A percentile compares a stretch with the other conserved stretches of the same genome.
These are phyloP conservation scores for Protophormia terraenovae DNA, from an alignment of 2,888 invertebrate species.

Conservation along the genomic window DNA sequence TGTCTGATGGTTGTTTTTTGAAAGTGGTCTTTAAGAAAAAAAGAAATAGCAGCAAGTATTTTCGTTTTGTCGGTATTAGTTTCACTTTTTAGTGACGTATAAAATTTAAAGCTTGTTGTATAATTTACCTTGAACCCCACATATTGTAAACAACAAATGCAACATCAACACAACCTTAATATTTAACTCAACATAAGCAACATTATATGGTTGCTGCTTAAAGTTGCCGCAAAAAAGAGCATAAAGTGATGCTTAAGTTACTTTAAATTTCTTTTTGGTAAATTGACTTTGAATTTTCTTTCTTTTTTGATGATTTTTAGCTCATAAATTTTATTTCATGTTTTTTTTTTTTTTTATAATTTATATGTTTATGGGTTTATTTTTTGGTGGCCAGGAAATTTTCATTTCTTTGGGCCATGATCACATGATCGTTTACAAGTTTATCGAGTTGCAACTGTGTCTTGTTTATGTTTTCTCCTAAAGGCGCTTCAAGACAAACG, in stretches of 20 bases:
- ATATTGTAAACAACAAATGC: constrained; percentile 29
- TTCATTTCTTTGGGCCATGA: neutral
- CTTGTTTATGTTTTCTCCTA: constrained; percentile 12
- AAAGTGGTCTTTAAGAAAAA: constrained; percentile 35
- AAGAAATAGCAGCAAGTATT: constrained; percentile 7
- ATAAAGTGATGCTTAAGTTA: constrained; percentile 7
- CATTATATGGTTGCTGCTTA: neutral
- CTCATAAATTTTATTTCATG: constrained; percentile 27
- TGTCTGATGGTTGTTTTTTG: neutral
- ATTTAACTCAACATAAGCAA: constrained; percentile 1
- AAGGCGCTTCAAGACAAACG: neutral
- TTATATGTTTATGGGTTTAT: neutral
- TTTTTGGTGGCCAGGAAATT: neutral
- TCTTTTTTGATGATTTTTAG: neutral
- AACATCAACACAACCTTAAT: no score
- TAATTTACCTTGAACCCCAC: constrained; percentile 70
- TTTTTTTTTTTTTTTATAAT: neutral
- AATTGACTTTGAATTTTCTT: constrained; percentile 22
- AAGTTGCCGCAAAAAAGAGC: neutral
- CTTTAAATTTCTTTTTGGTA: constrained; percentile 6
- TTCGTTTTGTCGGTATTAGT: constrained; percentile 58
- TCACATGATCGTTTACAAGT: constrained; percentile 23
- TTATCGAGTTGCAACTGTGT: constrained; percentile 48
- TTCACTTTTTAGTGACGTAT: constrained; percentile 69
- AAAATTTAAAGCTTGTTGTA: constrained; percentile 46